Base-by-base conservation (phyloP, 1,140 invertebrate genomes). In the Zophobas atratus region DNA sequence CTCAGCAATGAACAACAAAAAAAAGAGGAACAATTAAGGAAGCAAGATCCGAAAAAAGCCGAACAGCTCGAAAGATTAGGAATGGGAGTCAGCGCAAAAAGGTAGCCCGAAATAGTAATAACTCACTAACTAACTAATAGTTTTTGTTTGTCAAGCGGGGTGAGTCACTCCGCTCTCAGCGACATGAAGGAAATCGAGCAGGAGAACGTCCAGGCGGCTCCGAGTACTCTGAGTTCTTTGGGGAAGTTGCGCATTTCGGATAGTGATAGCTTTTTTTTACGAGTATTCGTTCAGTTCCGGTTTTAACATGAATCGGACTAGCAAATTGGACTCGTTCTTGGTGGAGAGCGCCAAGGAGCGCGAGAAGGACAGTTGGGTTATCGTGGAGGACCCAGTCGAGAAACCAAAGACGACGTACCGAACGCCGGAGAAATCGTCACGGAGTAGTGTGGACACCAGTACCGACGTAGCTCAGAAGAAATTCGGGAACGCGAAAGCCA, bases 161-260 rank as follows among this genome's bases (percentile, higher is more conserved):
- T 97, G 46, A 97, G 95, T 81, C 98, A 99, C 89, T 98, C 97
- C 5, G 97, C 96, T 6, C 85, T 97, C 51, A 93, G 92, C 67
- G 97, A 99, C 84, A 99, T 99, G 96, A 92, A 94, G 82, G 92
- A 91, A 2, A 97, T 99, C 82, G 93, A 97, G 85, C 97, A 99
- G 87, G 94, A 95, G 84, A 89, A 88, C 78, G 38, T 83, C n/a
- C 78, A 84, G 46, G 38, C 81, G 34, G 77, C 78, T 3, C 76
- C 81, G 8, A 84, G 79, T 72, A 84, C 78, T 76, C 71, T 86
- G 57, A 83, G 82, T 70, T 83, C 84, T 20, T 60, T 87, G 51
- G 84, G 85, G 1, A 83, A 85, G 80, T 79, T 86, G 60, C 78
- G 83, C 1, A 74, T 86, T 51, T 82, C 79, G 2, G 86, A 86